A percentile compares a stretch with the other conserved stretches of the same genome.
phyloP scores from a whole-genome alignment of 2,888 invertebrate species.

The Epirrhoe tristata region DNA sequence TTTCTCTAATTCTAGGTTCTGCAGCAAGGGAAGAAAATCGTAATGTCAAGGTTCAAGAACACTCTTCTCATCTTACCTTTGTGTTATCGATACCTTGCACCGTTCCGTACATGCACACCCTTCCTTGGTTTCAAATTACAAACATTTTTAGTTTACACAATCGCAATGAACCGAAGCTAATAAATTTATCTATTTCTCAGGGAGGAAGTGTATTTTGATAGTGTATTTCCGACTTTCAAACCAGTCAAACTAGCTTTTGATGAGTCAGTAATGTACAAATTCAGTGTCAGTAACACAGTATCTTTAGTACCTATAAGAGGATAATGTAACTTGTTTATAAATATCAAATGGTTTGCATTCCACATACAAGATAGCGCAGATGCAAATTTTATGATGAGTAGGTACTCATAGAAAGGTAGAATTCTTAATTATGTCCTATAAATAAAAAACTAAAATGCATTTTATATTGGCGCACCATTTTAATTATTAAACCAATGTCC shows the following conservation, averaged over 20 bases:
- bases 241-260: slow-evolving; percentile 6
- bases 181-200: slow-evolving; percentile 13
- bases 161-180: slow-evolving; percentile 2
- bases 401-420: no score
- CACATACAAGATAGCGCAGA: neutral
- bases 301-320: neutral
- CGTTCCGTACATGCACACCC: slow-evolving; percentile 24
- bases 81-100: slow-evolving; percentile 35
- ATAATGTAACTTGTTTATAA: neutral
- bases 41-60: slow-evolving; percentile 67
- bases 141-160: neutral
- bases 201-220: slow-evolving; percentile 28
- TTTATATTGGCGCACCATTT: no score
- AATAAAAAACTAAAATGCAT: no score
- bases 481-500: no score
- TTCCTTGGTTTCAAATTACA: slow-evolving; percentile 34
- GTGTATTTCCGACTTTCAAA: slow-evolving; percentile 26
- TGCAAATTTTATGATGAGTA: neutral
- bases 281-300: neutral
- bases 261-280: slow-evolving; percentile 9
- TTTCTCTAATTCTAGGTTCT: neutral
- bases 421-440: no score
- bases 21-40: slow-evolving; percentile 24
- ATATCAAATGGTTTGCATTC: neutral
- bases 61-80: slow-evolving; percentile 26